Percentiles rank a stretch among this genome's conserved stretches.
Evolutionary conservation across 1,140 invertebrate genomes (phyloP).

Genomic region (Contarinia nasturtii): DNA sequence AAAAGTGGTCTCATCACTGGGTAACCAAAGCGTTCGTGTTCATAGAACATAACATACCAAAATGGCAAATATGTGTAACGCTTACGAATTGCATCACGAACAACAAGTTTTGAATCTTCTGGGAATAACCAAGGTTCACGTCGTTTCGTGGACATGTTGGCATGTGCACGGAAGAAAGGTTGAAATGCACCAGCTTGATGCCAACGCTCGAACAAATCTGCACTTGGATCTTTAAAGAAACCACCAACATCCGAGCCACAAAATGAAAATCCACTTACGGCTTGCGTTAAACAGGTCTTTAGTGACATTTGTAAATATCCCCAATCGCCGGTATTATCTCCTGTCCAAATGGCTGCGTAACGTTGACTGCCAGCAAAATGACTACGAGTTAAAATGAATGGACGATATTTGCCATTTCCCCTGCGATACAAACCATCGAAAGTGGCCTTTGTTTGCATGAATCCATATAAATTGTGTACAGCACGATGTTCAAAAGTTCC

Average conservation of each 20-base stretch:
- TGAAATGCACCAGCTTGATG: slow-evolving; percentile 60
- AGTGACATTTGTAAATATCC: slow-evolving; percentile 67
- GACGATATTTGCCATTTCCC: slow-evolving; percentile 44
- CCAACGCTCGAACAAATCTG: slow-evolving; percentile 75
- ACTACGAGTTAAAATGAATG: slow-evolving; percentile 82
- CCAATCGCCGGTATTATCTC: slow-evolving; percentile 94
- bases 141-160: slow-evolving; percentile 79
- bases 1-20: slow-evolving; percentile 86
- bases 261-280: slow-evolving; percentile 81
- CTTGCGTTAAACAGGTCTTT: slow-evolving; percentile 86
- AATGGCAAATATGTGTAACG: slow-evolving; percentile 81
- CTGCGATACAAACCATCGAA: slow-evolving; percentile 62
- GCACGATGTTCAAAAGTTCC: slow-evolving; percentile 85
- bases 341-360: slow-evolving; percentile 90
- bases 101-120: slow-evolving; percentile 49
- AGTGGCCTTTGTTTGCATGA: slow-evolving; percentile 44
- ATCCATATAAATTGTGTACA: slow-evolving; percentile 89
- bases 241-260: slow-evolving; percentile 96
- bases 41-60: slow-evolving; percentile 93
- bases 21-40: slow-evolving; percentile 57
- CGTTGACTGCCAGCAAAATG: slow-evolving; percentile 87
- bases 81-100: slow-evolving; percentile 58
- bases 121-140: slow-evolving; percentile 92
- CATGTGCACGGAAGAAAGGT: slow-evolving; percentile 40
- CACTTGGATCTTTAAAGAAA: slow-evolving; percentile 90